Base-by-base conservation (phyloP, 2,797 vertebrate genomes). In the Nasua narica region DNA sequence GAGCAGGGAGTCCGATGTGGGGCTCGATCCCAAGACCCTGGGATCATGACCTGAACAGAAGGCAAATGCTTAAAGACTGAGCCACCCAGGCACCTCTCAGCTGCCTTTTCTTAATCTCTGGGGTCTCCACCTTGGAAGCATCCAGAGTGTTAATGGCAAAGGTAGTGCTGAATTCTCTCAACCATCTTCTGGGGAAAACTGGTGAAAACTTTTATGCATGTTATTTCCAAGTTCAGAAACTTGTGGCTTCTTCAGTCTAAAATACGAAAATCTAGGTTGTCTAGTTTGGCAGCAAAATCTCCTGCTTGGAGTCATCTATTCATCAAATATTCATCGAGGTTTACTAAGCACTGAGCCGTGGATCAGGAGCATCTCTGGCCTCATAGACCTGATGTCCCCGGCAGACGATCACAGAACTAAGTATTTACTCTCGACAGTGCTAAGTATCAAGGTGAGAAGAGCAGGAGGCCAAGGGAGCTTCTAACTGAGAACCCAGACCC, bases 171-270 rank as follows among this genome's bases (percentile, higher is more conserved):
- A 85, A 50, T 65, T 94, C 5, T 56, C 25, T 93, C 52, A 32
- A 9, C 85, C 18, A 35, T 79, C 62, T 76, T 90, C 50, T 46
- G 13, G 62, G 27, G 8, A 3, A 91, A 76, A 84, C 25, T 11
- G 7, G 27, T 84, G 27, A 67, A 77, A 77, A 46, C 0, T 11
- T 76, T 25, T 86, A 32, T 37, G 15, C 19, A 67, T 16, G 18
- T 76, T 7, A 21, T 78, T 83, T 78, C 6, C 25, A 83, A 67
- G n/a, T 78, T 92, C 43, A 84, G 74, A 86, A 94, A 70, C 54
- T 48, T 43, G 6, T 79, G 48, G 12, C 4, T 93, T 94, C 69
- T 65, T 89, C 37, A 19, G 12, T 19, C 89, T 4, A 37, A 95
- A 89, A 35, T 35, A 70, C 67, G 62, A 91, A 87, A 78, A 50